A percentile compares a stretch with the other conserved stretches of the same genome.
Conservation (phyloP, 2,888 invertebrate genomes). For the Alloscopus bannaensis region DNA sequence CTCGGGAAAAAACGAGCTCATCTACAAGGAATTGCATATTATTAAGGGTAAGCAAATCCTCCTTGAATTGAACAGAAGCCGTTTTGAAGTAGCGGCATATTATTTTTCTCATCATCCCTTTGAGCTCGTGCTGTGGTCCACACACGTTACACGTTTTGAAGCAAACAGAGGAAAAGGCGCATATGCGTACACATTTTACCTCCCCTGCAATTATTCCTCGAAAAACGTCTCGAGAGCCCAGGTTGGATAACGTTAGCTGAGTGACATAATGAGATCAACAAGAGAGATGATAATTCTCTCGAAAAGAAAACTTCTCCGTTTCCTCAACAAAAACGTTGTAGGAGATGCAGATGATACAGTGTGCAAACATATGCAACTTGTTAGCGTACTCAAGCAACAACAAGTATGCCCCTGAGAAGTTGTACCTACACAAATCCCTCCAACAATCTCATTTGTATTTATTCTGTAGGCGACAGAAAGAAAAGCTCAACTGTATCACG, state of each 20-base stretch:
- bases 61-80: conserved; percentile 36
- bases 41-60: background rate
- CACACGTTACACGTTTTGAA: conserved; percentile 32
- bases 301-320: conserved; percentile 34
- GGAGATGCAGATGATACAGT: background rate
- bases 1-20: conserved; percentile 16
- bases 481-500: too few relatives aligned
- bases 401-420: too few relatives aligned
- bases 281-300: conserved; percentile 47
- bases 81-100: conserved; percentile 58
- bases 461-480: too few relatives aligned
- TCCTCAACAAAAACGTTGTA: conserved; percentile 8
- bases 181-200: background rate
- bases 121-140: conserved; percentile 58
- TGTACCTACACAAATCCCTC: too few relatives aligned
- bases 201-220: conserved; percentile 17
- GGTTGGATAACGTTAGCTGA: conserved; percentile 64
- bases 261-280: conserved; percentile 64
- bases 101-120: conserved; percentile 37
- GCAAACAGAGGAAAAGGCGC: conserved; percentile 20
- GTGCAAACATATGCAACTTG: conserved; percentile 29
- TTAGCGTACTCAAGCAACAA: conserved; percentile 2
- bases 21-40: conserved; percentile 48
- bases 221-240: conserved; percentile 36
- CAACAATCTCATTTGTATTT: too few relatives aligned